Base-by-base conservation (phyloP, 2,113 vertebrate genomes). In the Lophura nycthemera region DNA sequence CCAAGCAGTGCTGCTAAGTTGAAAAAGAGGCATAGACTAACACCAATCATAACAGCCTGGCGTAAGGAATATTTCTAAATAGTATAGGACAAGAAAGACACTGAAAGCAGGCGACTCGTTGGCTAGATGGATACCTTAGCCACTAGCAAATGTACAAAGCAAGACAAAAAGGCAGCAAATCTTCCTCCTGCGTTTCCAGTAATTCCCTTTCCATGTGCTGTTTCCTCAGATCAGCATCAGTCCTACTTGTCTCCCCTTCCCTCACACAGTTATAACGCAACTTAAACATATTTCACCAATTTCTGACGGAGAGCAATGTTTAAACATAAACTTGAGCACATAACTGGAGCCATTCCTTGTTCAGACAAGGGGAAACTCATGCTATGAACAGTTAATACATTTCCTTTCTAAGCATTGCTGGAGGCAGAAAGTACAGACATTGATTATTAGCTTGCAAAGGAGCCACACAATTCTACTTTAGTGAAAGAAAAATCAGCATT, bases 381-480 rank as follows among this genome's bases (percentile, higher is more conserved):
- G 90, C 88, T 81, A 86, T 0, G 2, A 80, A 65, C 82, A 93
- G 92, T 91, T 97, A 96, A 95, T 16, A 5, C n/a, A 88, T 84
- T 96, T 89, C 13, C 85, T 89, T 36, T 73, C 50, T 71, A 45
- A 79, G 42, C 77, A 88, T 17, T 90, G 73, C 94, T 95, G 89
- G 48, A 92, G 71, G 82, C 92, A 93, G 61, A 91, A 95, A 42
- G 67, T 92, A 66, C 82, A 96, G 88, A 82, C 92, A 92, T 88
- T 96, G 93, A 97, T 95, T 91, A 95, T 83, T 36, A 96, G 65
- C 82, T 93, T 96, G 77, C 82, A 97, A 82, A 93, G 57, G 29
- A 96, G 77, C 50, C 82, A 91, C 88, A 92, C 36, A 96, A 70
- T 95, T 88, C 81, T 80, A 63, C 57, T 94, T 22, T 18, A 70